Conservation (phyloP, 2,113 vertebrate genomes). For the Bungarus multicinctus region DNA sequence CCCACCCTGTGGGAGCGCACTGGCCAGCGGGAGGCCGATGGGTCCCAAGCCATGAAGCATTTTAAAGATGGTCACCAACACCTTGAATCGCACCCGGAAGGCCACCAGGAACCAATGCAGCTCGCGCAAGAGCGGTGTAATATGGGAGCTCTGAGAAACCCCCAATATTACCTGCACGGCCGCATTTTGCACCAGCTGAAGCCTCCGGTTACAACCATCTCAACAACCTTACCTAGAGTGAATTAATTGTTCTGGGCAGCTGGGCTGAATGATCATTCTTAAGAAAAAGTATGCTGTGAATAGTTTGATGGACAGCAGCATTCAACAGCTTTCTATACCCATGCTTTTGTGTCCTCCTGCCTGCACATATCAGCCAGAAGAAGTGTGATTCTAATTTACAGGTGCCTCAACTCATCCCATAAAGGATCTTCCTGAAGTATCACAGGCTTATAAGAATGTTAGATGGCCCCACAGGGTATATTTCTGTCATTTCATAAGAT, state of each 20-base stretch:
- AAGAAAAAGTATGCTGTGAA: not conserved
- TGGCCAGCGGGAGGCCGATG: too few relatives aligned
- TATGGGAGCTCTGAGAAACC: too few relatives aligned
- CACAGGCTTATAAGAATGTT: not conserved
- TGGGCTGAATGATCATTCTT: not conserved
- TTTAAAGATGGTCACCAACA: too few relatives aligned
- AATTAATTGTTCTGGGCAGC: not conserved
- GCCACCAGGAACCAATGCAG: too few relatives aligned
- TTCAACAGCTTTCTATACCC: not conserved
- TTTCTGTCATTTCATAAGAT: not conserved
- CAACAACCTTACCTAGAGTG: not conserved
- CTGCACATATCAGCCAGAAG: not conserved
- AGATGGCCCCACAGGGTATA: not conserved
- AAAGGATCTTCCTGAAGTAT: not conserved
- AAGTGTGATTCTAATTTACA: not conserved
- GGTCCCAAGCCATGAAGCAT: too few relatives aligned
- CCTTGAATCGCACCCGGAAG: too few relatives aligned
- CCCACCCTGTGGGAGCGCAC: too few relatives aligned
- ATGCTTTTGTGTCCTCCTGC: not conserved
- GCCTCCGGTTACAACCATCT: too few relatives aligned
- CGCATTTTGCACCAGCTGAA: too few relatives aligned
- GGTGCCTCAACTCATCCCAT: not conserved
- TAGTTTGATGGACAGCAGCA: not conserved
- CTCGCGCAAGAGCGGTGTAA: too few relatives aligned
- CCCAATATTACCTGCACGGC: too few relatives aligned